Percentiles rank a stretch among this genome's conserved stretches.
Conservation (phyloP, 2,797 vertebrate species). For the Alosa sapidissima region DNA sequence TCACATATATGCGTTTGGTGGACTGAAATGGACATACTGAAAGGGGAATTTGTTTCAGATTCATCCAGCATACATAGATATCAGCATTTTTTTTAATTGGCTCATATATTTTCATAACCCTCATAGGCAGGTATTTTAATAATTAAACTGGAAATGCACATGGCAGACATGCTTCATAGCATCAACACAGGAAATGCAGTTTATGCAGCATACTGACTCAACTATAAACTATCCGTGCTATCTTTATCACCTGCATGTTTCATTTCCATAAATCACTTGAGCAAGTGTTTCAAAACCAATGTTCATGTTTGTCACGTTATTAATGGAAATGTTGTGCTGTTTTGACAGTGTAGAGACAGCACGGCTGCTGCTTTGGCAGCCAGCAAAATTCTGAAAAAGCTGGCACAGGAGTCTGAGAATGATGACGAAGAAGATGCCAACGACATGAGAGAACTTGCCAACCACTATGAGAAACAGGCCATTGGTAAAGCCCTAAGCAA, state of each 20-base stretch:
- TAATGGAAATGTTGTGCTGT: not conserved
- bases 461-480: constrained; percentile 83
- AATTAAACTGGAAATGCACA: not conserved
- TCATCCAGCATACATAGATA: not conserved
- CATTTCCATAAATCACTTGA: no score
- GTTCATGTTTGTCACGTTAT: not conserved
- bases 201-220: not conserved
- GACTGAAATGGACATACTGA: no score
- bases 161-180: not conserved
- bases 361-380: constrained; percentile 85
- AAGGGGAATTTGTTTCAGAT: not conserved
- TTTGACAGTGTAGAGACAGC: constrained; percentile 85
- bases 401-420: constrained; percentile 73
- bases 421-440: constrained; percentile 81
- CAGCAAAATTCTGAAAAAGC: constrained; percentile 90
- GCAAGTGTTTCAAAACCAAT: no score
- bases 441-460: constrained; percentile 79
- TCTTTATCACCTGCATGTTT: no score
- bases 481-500: constrained; percentile 72
- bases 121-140: not conserved
- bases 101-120: not conserved
- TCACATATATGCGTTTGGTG: no score
- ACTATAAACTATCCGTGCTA: no score
- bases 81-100: not conserved
- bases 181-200: not conserved